phyloP scores from a whole-genome alignment of 2,888 invertebrate species.

The Hirudinaria manillensis region DNA sequence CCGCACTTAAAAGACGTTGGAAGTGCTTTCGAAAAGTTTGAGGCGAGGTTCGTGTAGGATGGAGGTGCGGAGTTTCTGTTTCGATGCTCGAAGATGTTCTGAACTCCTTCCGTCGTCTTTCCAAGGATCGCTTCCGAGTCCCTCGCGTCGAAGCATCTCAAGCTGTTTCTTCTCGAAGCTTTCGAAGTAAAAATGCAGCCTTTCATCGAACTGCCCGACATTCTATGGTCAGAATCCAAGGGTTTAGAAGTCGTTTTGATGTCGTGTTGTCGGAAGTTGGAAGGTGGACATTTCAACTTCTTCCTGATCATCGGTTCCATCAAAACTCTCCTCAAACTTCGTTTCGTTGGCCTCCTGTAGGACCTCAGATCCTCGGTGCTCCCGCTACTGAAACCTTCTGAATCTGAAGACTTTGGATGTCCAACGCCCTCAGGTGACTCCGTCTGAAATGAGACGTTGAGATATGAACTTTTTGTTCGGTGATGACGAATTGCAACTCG shows the following conservation, averaged over 20 bases:
- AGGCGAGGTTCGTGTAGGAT: neutral
- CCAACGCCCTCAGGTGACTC: too few relatives aligned
- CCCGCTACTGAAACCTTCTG: too few relatives aligned
- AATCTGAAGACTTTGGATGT: too few relatives aligned
- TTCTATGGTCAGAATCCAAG: neutral
- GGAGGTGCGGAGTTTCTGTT: neutral
- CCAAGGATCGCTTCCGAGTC: neutral
- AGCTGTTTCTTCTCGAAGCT: neutral
- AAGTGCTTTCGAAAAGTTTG: neutral
- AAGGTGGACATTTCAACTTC: neutral
- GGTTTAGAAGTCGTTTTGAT: neutral
- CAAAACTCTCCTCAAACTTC: constrained; percentile 7
- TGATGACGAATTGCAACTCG: neutral
- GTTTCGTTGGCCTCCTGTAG: neutral
- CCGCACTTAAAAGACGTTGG: too few relatives aligned
- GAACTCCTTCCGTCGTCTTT: neutral
- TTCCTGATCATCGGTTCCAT: neutral
- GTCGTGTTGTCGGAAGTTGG: neutral
- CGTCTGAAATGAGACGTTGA: neutral
- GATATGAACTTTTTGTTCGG: neutral
- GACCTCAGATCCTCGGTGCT: neutral
- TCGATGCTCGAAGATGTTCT: neutral
- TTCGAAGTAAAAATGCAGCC: neutral
- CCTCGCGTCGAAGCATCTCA: neutral
- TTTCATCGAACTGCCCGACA: neutral